phyloP scores from a whole-genome alignment of 2,113 vertebrate genomes.

The Sylvilagus bachmani region DNA sequence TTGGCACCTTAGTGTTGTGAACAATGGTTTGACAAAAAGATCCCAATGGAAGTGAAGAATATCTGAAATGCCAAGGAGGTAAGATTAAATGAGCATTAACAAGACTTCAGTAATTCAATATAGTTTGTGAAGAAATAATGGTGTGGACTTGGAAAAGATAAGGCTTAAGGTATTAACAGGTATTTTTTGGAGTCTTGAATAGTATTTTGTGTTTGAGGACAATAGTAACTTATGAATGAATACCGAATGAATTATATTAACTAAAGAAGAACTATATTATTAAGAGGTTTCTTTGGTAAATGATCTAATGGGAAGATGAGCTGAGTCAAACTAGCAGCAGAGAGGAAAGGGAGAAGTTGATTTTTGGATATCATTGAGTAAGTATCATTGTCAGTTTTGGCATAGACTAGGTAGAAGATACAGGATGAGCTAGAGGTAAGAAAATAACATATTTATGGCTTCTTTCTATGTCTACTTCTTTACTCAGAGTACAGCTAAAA shows the following conservation, averaged over 20 bases:
- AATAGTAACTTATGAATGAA: neutral
- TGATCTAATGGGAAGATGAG: too few species aligned
- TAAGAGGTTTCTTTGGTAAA: neutral
- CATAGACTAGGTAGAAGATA: rapidly evolving
- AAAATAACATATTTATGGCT: neutral
- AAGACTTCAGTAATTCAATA: neutral
- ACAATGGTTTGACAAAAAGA: neutral
- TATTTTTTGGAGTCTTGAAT: neutral
- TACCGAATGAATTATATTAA: neutral
- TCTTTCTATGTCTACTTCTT: neutral
- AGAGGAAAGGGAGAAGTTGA: neutral
- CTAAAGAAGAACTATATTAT: neutral
- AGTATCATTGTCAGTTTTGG: neutral
- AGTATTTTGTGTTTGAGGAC: neutral
- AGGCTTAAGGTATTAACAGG: neutral
- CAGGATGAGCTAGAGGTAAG: neutral
- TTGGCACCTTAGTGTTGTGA: neutral
- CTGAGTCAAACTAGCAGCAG: neutral
- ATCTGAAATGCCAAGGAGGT: neutral
- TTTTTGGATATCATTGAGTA: neutral
- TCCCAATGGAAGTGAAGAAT: neutral
- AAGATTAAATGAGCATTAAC: neutral
- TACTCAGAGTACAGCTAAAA: neutral
- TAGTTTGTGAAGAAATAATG: neutral
- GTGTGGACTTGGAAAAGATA: neutral